Base-by-base conservation (phyloP, 1,140 invertebrate species). In the Drosophila santomea region DNA sequence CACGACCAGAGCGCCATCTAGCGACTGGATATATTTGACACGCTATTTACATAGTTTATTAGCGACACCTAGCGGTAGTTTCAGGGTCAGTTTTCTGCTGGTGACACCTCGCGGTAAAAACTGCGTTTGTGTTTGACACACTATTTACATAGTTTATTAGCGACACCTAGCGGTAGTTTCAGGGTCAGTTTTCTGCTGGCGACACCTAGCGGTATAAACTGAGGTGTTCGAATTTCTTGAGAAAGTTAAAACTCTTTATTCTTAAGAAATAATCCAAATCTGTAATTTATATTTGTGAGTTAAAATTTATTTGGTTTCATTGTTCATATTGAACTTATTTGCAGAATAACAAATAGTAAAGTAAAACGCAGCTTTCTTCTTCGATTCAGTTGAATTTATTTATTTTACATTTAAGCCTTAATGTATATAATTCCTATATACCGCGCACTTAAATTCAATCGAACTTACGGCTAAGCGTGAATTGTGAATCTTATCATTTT, bases 401-500 rank as follows among this genome's bases (percentile, higher is more conserved):
- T 20, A 52, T 36, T 36, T 12, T 52, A 52, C 10, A 20, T n/a
- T 36, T 52, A 36, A 15, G 3, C 5, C 4, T 12, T 52, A 7
- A 23, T 23, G 54, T 41, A 58, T 62, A 58, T 41, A 62, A 17
- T 28, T 62, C 2, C 25, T 62, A 58, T 56, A 62, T 20, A 62
- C 52, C 59, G 12, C 5, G 20, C 35, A 39, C 35, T 28, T 61
- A 39, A 39, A 38, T 6, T 20, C 23, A 60, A n/a, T 12, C 11
- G 17, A 14, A 38, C 47, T 60, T 60, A 54, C 14, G 28, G 10
- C 48, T 51, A 35, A 50, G 47, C 14, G 4, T 50, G 47, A n/a
- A 50, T 17, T 25, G 4, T 28, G 28, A 28, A 7, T 41, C 3
- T n/a, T 32, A 20, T n/a, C 17, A 39, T 12, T 61, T 28, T 56